These are phyloP conservation scores for Burhinus oedicnemus DNA, from an alignment of 2,113 vertebrate species.

Conservation along the genomic window DNA sequence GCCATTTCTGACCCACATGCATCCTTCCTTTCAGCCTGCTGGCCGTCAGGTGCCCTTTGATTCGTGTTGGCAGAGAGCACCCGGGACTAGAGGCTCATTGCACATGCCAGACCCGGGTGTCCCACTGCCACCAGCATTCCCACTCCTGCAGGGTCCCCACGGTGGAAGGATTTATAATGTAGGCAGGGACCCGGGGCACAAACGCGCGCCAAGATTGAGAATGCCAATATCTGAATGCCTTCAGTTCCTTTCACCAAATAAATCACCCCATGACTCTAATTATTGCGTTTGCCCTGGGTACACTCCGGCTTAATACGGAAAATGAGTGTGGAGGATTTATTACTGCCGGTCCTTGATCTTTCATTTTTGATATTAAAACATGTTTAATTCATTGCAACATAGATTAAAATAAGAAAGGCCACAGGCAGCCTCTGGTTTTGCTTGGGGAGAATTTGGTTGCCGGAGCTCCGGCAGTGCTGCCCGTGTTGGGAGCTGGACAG, in stretches of 20 bases:
- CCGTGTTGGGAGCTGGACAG: fast-evolving
- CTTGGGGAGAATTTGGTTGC: neutral
- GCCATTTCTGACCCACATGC: neutral
- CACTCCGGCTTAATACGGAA: slow-evolving; percentile 42
- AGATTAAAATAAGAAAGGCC: slow-evolving; percentile 49
- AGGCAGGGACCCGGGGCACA: neutral
- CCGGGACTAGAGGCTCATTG: fast-evolving
- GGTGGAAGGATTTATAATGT: fast-evolving
- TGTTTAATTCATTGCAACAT: slow-evolving; percentile 71
- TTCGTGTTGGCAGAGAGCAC: neutral
- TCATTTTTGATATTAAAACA: slow-evolving; percentile 48
- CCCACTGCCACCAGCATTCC: neutral
- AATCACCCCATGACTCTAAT: slow-evolving; percentile 34
- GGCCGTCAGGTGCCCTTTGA: neutral
- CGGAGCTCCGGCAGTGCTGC: neutral
- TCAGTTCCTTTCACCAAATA: slow-evolving; percentile 15
- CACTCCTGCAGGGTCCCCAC: neutral
- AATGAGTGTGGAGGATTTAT: slow-evolving; percentile 49
- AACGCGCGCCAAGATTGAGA: neutral
- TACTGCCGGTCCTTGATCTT: slow-evolving; percentile 39
- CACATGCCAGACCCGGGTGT: fast-evolving
- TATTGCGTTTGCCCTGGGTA: slow-evolving; percentile 51
- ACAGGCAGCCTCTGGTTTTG: neutral
- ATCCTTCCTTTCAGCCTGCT: neutral
- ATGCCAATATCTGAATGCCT: neutral